A percentile compares a stretch with the other conserved stretches of the same genome.
Conservation (phyloP, 2,888 invertebrate species). For the Andrena trimmerana region DNA sequence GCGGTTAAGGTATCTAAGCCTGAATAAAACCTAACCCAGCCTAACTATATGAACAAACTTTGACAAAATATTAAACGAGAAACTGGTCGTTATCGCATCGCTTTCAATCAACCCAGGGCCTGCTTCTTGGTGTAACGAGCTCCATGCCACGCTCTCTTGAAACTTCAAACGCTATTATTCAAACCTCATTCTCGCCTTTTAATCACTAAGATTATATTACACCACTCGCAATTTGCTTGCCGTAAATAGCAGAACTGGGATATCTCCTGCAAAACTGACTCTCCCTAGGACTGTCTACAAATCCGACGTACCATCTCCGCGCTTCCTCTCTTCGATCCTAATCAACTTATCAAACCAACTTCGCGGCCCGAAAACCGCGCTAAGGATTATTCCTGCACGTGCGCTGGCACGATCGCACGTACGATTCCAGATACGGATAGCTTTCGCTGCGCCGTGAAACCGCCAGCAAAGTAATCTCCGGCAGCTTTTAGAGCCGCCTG, state of each 20-base stretch:
- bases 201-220: no score
- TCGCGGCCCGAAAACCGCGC: background rate
- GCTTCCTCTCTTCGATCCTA: background rate
- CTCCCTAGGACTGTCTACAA: background rate
- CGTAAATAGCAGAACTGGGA: background rate
- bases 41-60: no score
- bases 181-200: no score
- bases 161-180: no score
- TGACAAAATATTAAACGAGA: no score
- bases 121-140: no score
- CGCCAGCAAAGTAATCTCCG: slow-evolving; percentile 29
- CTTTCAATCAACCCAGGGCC: no score
- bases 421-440: background rate
- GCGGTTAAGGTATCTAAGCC: background rate
- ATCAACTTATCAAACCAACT: slow-evolving; percentile 18
- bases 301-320: background rate
- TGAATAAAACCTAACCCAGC: no score
- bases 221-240: slow-evolving; percentile 3
- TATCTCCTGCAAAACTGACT: background rate
- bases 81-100: no score
- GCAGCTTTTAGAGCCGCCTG: slow-evolving; percentile 3
- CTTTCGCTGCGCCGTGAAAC: background rate
- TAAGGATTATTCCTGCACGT: background rate
- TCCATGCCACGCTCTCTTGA: no score
- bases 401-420: slow-evolving; percentile 6